Conservation (phyloP, 2,888 invertebrate species). For the Drosophila helvetica region DNA sequence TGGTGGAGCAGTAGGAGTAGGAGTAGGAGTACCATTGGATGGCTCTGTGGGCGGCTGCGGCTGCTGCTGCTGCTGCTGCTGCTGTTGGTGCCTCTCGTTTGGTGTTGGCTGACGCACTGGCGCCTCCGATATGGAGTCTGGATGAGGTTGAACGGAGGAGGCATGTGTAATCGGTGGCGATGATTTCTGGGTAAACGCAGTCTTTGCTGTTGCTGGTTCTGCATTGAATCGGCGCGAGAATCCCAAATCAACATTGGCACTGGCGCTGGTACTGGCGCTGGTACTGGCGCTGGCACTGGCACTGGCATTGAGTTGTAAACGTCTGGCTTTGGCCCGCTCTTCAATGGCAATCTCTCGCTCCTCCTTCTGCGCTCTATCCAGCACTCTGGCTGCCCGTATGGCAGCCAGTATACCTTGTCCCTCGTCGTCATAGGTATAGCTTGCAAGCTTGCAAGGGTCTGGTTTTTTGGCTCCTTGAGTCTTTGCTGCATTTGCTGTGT, state of each 20-base stretch:
- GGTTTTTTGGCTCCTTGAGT: neutral
- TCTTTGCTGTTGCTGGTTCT: neutral
- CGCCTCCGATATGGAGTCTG: neutral
- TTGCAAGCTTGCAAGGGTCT: neutral
- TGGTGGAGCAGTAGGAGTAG: neutral
- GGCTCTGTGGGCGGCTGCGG: neutral
- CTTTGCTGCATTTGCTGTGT: neutral
- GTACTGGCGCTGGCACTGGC: neutral
- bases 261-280: neutral
- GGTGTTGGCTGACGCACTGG: neutral
- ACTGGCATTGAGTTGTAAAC: neutral
- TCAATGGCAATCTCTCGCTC: neutral
- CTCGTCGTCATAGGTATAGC: too few species aligned
- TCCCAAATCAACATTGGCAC: neutral
- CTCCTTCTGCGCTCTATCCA: neutral
- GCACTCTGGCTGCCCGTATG: conserved; percentile 10
- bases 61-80: neutral
- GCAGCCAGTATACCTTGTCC: conserved; percentile 14
- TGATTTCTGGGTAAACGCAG: neutral
- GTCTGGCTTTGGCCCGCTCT: neutral
- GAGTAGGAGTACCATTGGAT: neutral
- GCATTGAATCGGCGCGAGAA: conserved; percentile 7
- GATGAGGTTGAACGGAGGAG: neutral
- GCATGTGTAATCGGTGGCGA: conserved; percentile 2
- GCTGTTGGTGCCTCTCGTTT: neutral